Evolutionary conservation across 2,888 invertebrate genomes (phyloP).

Genomic region (Hemistola chrysoprasaria): DNA sequence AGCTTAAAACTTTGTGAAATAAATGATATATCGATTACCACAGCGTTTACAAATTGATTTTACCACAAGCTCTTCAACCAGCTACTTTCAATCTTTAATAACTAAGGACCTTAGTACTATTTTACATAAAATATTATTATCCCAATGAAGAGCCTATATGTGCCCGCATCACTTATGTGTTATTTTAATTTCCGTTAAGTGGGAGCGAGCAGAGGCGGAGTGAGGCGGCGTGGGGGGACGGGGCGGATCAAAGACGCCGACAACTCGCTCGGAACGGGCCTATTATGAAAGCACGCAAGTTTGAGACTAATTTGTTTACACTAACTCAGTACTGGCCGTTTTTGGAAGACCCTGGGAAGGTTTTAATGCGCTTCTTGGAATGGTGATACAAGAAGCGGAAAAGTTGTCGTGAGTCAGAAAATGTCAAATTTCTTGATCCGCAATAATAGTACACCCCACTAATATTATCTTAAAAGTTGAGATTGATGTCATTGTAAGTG

Average conservation of each 20-base stretch:
- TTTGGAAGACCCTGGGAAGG: constrained; percentile 23
- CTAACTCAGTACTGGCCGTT: constrained; percentile 22
- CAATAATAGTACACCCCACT: no score
- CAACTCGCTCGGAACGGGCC: constrained; percentile 39
- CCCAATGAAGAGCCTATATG: not conserved
- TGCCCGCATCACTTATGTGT: constrained; percentile 41
- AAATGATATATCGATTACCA: no score
- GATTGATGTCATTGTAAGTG: no score
- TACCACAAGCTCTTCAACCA: no score
- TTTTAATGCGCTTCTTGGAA: constrained; percentile 20
- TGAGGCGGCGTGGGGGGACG: constrained; percentile 22
- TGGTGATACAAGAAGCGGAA: constrained; percentile 2
- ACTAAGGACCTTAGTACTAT: no score
- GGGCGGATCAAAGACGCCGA: constrained; percentile 57
- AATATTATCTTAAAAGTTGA: no score
- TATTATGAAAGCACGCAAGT: constrained; percentile 38
- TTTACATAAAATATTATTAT: not conserved
- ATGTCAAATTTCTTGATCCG: no score
- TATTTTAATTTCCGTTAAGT: constrained; percentile 64
- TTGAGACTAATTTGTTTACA: constrained; percentile 19
- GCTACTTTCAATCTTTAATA: no score
- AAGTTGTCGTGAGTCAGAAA: no score
- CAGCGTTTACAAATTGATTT: no score
- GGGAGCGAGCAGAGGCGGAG: constrained; percentile 34
- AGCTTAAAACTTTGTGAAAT: no score